These are phyloP conservation scores for Cyphomyrmex costatus DNA, from an alignment of 1,140 invertebrate genomes.

Conservation along the genomic window DNA sequence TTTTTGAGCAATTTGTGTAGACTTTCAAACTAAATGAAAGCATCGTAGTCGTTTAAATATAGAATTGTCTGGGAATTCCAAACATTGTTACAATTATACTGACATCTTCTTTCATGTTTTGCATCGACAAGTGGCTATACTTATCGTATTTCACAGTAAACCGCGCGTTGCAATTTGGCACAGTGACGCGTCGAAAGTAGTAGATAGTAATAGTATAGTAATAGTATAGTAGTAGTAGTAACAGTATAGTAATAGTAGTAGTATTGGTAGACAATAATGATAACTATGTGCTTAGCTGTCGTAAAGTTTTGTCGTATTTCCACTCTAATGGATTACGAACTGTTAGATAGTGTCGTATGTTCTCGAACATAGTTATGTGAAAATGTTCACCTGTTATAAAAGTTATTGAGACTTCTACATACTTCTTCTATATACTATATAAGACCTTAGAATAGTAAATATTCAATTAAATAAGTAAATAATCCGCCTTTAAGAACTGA, in stretches of 20 bases:
- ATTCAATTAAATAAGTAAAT: constrained; percentile 49
- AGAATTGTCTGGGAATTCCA: not conserved
- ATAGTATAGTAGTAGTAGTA: too few relatives aligned
- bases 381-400: constrained; percentile 46
- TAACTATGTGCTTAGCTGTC: constrained; percentile 1
- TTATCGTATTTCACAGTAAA: not conserved
- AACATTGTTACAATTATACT: not conserved
- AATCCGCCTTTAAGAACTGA: constrained; percentile 21
- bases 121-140: too few relatives aligned
- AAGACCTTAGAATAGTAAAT: not conserved
- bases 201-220: not conserved
- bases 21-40: not conserved
- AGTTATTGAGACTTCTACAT: not conserved
- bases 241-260: not conserved
- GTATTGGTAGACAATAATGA: not conserved
- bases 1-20: not conserved
- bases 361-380: constrained; percentile 46
- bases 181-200: not conserved
- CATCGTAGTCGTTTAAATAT: not conserved
- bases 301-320: constrained; percentile 31
- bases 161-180: not conserved
- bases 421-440: not conserved
- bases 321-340: constrained; percentile 19
- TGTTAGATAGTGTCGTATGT: not conserved
- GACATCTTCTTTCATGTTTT: not conserved